Percentiles rank a stretch among this genome's conserved stretches.
Conservation (phyloP, 2,797 vertebrate species). For the Thripadectes ignobilis region DNA sequence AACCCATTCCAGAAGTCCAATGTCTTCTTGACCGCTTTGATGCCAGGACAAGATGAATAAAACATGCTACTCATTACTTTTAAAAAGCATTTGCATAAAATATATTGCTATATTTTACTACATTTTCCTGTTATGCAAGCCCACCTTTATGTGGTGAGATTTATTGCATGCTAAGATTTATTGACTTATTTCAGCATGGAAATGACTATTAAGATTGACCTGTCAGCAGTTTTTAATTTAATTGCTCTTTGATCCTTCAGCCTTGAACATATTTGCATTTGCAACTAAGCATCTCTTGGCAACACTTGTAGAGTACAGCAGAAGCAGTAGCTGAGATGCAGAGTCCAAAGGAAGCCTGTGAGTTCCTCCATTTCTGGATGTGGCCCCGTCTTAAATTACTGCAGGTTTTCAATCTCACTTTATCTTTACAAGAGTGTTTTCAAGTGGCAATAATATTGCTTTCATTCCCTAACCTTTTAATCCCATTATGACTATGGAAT, state of each 20-base stretch:
- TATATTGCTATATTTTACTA: slow-evolving; percentile 67
- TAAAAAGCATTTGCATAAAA: slow-evolving; percentile 69
- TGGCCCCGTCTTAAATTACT: not conserved
- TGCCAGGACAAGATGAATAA: slow-evolving; percentile 62
- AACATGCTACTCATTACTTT: slow-evolving; percentile 62
- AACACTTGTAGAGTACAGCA: slow-evolving; percentile 19
- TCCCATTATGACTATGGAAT: not conserved
- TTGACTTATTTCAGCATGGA: slow-evolving; percentile 66
- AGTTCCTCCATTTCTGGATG: not conserved
- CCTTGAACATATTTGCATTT: slow-evolving; percentile 66
- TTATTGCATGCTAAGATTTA: slow-evolving; percentile 50
- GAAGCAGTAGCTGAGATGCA: not conserved
- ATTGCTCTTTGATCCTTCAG: slow-evolving; percentile 71
- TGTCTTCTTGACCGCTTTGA: slow-evolving; percentile 56
- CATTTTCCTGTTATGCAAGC: slow-evolving; percentile 64
- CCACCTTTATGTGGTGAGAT: slow-evolving; percentile 68
- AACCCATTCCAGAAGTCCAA: slow-evolving; percentile 57
- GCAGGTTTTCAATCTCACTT: not conserved
- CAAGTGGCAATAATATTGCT: not conserved
- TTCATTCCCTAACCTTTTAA: not conserved
- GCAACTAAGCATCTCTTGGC: slow-evolving; percentile 68
- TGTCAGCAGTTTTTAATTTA: slow-evolving; percentile 70
- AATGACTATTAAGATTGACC: slow-evolving; percentile 65
- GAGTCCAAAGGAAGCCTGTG: not conserved
- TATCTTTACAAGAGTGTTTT: not conserved